Evolutionary conservation across 2,113 vertebrate genomes (phyloP), one percentile per base, ranked within the genome.

Genomic region (Gopherus evgoodei): DNA sequence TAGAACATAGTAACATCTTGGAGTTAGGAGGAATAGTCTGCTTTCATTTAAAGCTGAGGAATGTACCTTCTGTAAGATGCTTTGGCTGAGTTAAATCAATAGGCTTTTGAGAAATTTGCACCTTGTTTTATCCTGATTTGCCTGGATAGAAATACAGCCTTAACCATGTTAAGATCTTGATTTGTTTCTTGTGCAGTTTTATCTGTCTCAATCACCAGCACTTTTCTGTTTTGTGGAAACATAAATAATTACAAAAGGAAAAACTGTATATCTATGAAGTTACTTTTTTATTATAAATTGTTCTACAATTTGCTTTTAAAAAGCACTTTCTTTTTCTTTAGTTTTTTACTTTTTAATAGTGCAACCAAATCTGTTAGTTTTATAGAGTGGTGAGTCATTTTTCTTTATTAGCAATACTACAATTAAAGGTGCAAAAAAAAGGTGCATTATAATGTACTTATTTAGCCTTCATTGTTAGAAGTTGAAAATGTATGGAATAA

Each of bases 391-490:
- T 91, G 84, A 6, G 13, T 91, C 90, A 3, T 84, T 90, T 83
- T 93, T 65, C 87, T 91, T 95, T 78, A 2, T 79, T 88, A 98
- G 95, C 97, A 97, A 95, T 97, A 96, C 62, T 84, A 4, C 50
- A 59, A 94, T 90, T 50, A 93, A 86, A 91, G 90, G 47, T 92
- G 96, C 92, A 94, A 54, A 96, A 53, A 62, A 85, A 82, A n/a
- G 11, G 59, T 21, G 6, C 24, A 7, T 59, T 93, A 47, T 91
- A n/a, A 31, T 62, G 14, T 82, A 5, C 2, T 5, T 90, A 52
- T n/a, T 76, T 49, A 56, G 27, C 65, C 16, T 93, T 59, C 86
- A 88, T 69, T 89, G 62, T 65, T 83, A 80, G 56, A 90, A 25
- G 7, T 4, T 5, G 49, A 83, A 94, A 87, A 90, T 53, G 1